These are phyloP conservation scores for Halocynthia aurantium DNA, from an alignment of 23 tunicate species.

Conservation along the genomic window DNA sequence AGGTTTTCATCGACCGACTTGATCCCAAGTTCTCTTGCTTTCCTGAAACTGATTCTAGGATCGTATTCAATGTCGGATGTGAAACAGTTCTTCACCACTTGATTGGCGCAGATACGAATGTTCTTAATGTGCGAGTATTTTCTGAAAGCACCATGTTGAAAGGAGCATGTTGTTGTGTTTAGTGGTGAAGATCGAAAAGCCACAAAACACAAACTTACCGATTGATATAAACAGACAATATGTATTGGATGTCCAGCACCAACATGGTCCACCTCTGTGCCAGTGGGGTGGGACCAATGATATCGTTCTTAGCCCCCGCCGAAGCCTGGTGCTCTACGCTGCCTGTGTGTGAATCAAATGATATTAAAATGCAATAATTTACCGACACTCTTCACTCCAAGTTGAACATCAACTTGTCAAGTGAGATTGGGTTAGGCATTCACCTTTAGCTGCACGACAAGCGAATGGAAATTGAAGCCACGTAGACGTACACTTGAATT, in stretches of 20 bases:
- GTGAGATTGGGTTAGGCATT: neutral
- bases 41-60: slow-evolving; percentile 65
- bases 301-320: slow-evolving; percentile 47
- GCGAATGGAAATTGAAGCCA: slow-evolving; percentile 96
- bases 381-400: neutral
- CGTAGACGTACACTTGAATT: slow-evolving; percentile 76
- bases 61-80: slow-evolving; percentile 89
- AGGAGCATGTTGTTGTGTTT: neutral
- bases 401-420: slow-evolving; percentile 4
- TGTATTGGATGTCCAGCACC: slow-evolving; percentile 77
- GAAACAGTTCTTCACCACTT: slow-evolving; percentile 78
- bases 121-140: slow-evolving; percentile 72
- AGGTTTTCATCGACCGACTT: slow-evolving; percentile 74
- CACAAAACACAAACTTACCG: slow-evolving; percentile 35
- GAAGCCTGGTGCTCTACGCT: slow-evolving; percentile 77
- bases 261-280: slow-evolving; percentile 92
- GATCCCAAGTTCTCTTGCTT: slow-evolving; percentile 78
- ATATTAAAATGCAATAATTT: neutral
- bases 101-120: slow-evolving; percentile 75
- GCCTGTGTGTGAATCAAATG: slow-evolving; percentile 22
- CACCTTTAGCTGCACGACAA: slow-evolving; percentile 88
- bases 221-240: slow-evolving; percentile 70
- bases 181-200: neutral
- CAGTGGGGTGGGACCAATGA: slow-evolving; percentile 86
- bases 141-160: slow-evolving; percentile 43